Evolutionary conservation across 2,888 invertebrate species (phyloP).

Genomic region (Drosophila peninsularis): DNA sequence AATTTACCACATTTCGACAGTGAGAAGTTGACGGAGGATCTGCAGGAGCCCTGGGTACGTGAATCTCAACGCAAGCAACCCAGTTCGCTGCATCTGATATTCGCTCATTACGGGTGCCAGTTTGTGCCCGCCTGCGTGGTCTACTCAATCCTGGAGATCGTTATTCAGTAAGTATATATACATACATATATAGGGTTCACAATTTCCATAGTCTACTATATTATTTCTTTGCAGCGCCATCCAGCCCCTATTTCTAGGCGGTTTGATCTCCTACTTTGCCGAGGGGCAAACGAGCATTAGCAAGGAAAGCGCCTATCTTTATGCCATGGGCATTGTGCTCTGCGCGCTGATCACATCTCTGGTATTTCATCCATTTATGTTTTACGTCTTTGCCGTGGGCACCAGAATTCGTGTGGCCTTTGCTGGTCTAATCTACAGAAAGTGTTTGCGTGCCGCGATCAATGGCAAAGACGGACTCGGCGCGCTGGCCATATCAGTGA

Average conservation of each 20-base stretch:
- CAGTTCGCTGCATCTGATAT: constrained; percentile 84
- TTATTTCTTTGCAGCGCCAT: constrained; percentile 85
- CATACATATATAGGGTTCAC: no score
- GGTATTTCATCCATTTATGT: constrained; percentile 90
- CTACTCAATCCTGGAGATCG: constrained; percentile 81
- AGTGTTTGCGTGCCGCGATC: constrained; percentile 89
- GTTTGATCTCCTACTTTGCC: constrained; percentile 88
- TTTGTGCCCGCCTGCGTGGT: constrained; percentile 81
- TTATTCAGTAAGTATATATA: constrained; percentile 77
- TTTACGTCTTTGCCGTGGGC: constrained; percentile 88
- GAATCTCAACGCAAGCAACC: constrained; percentile 79
- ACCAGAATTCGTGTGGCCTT: constrained; percentile 89
- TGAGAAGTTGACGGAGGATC: constrained; percentile 84
- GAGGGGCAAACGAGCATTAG: constrained; percentile 85
- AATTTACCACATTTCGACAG: constrained; percentile 85
- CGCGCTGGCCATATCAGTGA: constrained; percentile 91
- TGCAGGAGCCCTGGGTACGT: constrained; percentile 84
- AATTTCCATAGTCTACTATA: neutral
- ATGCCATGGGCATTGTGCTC: constrained; percentile 88
- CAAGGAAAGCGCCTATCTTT: constrained; percentile 87
- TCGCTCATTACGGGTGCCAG: constrained; percentile 84
- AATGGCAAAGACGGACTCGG: constrained; percentile 93
- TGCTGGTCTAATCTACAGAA: constrained; percentile 90
- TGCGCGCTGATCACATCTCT: constrained; percentile 86
- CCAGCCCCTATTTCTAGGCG: constrained; percentile 88